phyloP scores from a whole-genome alignment of 2,888 invertebrate species.

The Teinopalpus imperialis region DNA sequence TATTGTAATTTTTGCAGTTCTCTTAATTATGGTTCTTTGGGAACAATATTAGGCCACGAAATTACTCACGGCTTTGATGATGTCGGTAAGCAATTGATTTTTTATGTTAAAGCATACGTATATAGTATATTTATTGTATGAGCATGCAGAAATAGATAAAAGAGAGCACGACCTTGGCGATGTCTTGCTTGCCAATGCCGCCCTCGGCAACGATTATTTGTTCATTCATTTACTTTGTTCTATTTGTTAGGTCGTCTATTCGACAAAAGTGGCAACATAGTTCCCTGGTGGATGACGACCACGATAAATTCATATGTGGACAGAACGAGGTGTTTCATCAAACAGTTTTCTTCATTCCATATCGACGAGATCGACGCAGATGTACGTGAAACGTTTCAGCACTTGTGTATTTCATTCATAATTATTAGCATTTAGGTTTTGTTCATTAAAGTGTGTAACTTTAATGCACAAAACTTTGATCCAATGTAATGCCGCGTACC shows the following conservation, averaged over 20 bases:
- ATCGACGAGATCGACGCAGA: conserved; percentile 83
- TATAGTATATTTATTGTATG: no score
- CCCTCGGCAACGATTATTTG: no score
- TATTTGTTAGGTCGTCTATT: conserved; percentile 86
- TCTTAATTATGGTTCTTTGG: conserved; percentile 91
- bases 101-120: no score
- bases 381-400: conserved; percentile 68
- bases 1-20: no score
- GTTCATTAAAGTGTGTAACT: no score
- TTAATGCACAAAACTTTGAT: no score
- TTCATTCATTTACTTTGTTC: neutral
- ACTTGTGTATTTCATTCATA: no score
- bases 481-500: no score
- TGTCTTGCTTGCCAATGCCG: no score
- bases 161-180: no score
- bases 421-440: no score
- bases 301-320: conserved; percentile 89
- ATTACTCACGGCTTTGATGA: conserved; percentile 83
- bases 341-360: conserved; percentile 89
- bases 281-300: conserved; percentile 94
- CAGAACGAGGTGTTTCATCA: conserved; percentile 90
- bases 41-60: conserved; percentile 90
- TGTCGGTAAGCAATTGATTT: conserved; percentile 56
- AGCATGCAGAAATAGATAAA: no score
- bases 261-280: conserved; percentile 91